These are phyloP conservation scores for Mormyrops attenuatus DNA, from an alignment of 2,797 vertebrate species.

Conservation along the genomic window DNA sequence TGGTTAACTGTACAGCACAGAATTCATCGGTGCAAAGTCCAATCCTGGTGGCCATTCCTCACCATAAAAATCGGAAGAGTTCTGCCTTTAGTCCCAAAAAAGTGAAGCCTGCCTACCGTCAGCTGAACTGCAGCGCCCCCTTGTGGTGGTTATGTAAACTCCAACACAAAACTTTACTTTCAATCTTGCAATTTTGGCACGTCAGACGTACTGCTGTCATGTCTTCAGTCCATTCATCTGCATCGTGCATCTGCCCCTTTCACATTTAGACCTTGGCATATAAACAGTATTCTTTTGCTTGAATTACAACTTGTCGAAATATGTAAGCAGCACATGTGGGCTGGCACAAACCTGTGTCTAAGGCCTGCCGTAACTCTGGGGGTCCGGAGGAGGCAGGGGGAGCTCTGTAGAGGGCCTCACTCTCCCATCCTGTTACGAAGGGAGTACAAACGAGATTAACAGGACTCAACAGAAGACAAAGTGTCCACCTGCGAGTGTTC, in stretches of 20 bases:
- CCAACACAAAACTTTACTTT: conserved; percentile 44
- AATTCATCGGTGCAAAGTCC: neutral
- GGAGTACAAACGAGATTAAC: neutral
- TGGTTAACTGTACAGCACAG: neutral
- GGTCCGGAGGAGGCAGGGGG: conserved; percentile 42
- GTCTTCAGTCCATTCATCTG: neutral
- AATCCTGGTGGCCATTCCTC: neutral
- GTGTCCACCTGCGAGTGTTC: neutral
- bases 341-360: conserved; percentile 58
- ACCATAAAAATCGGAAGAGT: neutral
- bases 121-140: conserved; percentile 61
- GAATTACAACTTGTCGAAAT: neutral
- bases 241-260: neutral
- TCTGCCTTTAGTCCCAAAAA: neutral
- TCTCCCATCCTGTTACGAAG: conserved; percentile 46
- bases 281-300: neutral
- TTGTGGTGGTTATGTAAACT: conserved; percentile 60
- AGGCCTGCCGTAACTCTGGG: conserved; percentile 58
- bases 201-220: neutral
- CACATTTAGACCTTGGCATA: neutral
- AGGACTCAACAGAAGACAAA: neutral
- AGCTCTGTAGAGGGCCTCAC: conserved; percentile 52
- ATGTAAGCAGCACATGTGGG: neutral
- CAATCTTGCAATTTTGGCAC: neutral
- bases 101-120: conserved; percentile 35